A percentile compares a stretch with the other conserved stretches of the same genome.
Evolutionary conservation across 37 sponge, comb jelly and placozoan species (phyloP).

Genomic region (Cladorhizidae sp.): DNA sequence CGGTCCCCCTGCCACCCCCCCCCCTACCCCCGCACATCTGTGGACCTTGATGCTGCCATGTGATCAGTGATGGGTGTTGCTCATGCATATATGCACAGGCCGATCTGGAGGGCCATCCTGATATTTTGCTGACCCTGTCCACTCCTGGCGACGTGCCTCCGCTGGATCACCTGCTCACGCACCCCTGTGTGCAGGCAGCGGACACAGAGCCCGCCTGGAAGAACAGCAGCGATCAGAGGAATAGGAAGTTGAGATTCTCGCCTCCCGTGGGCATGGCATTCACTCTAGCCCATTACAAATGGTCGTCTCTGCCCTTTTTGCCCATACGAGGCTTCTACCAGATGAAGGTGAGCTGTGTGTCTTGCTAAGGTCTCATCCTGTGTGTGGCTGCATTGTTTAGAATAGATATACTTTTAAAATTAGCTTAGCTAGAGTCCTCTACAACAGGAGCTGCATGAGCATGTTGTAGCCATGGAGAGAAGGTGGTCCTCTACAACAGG

Average conservation of each 20-base stretch:
- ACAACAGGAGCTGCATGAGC: too few species aligned
- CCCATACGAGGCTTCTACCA: constrained; percentile 92
- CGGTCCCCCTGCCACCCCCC: too few species aligned
- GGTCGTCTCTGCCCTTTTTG: constrained; percentile 31
- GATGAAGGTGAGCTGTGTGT: constrained; percentile 97
- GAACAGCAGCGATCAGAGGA: constrained; percentile 5
- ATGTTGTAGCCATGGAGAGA: too few species aligned
- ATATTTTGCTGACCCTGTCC: constrained; percentile 65
- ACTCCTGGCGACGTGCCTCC: constrained; percentile 59
- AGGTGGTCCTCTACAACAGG: too few species aligned
- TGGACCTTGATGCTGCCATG: too few species aligned
- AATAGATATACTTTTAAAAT: too few species aligned
- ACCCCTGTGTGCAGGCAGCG: constrained; percentile 82
- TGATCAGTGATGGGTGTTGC: too few species aligned
- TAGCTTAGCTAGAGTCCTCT: too few species aligned
- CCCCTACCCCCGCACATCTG: too few species aligned
- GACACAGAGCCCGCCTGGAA: constrained; percentile 1
- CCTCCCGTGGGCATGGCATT: constrained; percentile 69
- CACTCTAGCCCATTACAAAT: constrained; percentile 71
- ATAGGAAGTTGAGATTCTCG: constrained; percentile 78
- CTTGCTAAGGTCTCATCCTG: too few species aligned
- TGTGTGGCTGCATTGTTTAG: too few species aligned
- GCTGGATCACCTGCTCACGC: constrained; percentile 66
- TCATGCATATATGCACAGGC: constrained; percentile 41
- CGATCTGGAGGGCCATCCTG: constrained; percentile 87